Evolutionary conservation across 2,888 invertebrate species (phyloP).

Genomic region (Clivina fossor): DNA sequence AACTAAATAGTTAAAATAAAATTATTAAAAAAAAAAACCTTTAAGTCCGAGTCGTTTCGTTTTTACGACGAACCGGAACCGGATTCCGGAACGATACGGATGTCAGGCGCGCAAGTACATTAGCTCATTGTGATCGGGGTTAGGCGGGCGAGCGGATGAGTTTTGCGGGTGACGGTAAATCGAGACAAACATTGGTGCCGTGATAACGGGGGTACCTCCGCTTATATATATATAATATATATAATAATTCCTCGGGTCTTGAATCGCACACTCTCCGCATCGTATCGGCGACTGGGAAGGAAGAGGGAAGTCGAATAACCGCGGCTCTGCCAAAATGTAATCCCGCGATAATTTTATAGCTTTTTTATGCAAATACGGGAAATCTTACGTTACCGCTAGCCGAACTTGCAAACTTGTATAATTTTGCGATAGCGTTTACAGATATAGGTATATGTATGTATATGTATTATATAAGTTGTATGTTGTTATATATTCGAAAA

Average conservation of each 20-base stretch:
- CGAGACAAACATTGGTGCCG: slow-evolving; percentile 32
- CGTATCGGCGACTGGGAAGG: too few species aligned
- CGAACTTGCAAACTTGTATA: slow-evolving; percentile 43
- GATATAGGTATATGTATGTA: slow-evolving; percentile 12
- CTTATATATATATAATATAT: slow-evolving; percentile 9
- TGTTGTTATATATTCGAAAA: neutral
- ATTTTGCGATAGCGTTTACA: slow-evolving; percentile 42
- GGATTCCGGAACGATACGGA: too few species aligned
- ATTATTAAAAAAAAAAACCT: too few species aligned
- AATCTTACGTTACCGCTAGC: slow-evolving; percentile 43
- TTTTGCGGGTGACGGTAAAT: slow-evolving; percentile 16
- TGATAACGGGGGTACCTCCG: slow-evolving; percentile 34
- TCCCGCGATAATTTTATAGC: slow-evolving; percentile 49
- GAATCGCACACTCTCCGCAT: slow-evolving; percentile 21
- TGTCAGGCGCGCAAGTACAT: neutral
- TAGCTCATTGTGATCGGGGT: neutral
- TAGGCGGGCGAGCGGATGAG: neutral
- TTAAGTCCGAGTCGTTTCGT: too few species aligned
- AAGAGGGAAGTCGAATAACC: too few species aligned
- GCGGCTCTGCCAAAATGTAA: slow-evolving; percentile 43
- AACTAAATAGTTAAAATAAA: too few species aligned
- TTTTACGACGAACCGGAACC: slow-evolving; percentile 23
- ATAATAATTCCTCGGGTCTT: slow-evolving; percentile 28
- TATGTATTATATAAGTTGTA: neutral
- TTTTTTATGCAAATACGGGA: slow-evolving; percentile 48